Conservation (phyloP, 2,113 vertebrate species). For the Boleophthalmus pectinirostris region DNA sequence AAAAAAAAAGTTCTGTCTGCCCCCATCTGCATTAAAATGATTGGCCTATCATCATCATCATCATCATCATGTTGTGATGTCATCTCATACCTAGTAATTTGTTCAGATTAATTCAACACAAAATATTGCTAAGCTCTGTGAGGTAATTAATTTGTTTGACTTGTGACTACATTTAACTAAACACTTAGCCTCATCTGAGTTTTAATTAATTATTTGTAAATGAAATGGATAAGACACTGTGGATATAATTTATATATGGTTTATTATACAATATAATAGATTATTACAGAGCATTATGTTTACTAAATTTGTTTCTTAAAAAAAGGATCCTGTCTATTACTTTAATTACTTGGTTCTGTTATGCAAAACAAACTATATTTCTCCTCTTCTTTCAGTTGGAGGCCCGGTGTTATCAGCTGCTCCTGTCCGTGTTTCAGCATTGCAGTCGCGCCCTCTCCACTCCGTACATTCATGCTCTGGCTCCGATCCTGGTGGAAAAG, state of each 20-base stretch:
- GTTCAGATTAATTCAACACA: neutral
- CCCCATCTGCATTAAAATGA: too few species aligned
- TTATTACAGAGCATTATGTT: too few species aligned
- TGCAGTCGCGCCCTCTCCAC: conserved; percentile 90
- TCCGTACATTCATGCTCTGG: conserved; percentile 94
- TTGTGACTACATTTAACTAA: neutral
- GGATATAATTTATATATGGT: too few species aligned
- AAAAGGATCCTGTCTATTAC: too few species aligned
- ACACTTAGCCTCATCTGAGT: neutral
- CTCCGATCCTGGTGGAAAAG: conserved; percentile 93
- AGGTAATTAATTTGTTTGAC: neutral
- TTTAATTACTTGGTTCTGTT: neutral
- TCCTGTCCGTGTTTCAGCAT: conserved; percentile 96
- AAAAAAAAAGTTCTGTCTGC: too few species aligned
- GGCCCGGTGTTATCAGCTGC: conserved; percentile 94
- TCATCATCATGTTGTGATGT: too few species aligned
- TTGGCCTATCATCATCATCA: too few species aligned
- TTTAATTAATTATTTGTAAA: neutral
- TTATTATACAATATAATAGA: neutral
- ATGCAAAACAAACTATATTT: neutral
- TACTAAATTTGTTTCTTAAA: too few species aligned
- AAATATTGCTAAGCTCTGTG: neutral
- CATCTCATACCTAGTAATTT: neutral
- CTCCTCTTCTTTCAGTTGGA: conserved; percentile 81
- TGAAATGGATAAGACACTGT: neutral